phyloP scores from a whole-genome alignment of 2,888 invertebrate genomes.

The Cyclophora albipunctata region DNA sequence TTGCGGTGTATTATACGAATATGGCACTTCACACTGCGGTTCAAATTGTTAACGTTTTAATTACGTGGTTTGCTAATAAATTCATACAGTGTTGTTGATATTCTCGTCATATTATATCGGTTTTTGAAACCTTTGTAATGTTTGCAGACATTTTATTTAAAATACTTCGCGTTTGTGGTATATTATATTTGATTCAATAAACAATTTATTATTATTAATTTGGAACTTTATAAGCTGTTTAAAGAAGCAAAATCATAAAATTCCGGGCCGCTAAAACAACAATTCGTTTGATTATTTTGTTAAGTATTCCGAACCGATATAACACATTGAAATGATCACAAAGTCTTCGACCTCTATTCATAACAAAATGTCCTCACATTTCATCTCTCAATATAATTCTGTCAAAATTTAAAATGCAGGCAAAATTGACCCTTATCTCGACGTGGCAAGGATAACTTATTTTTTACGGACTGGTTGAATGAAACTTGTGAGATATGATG shows the following conservation, averaged over 20 bases:
- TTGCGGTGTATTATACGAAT: constrained; percentile 1
- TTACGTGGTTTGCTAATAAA: constrained; percentile 7
- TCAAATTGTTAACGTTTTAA: constrained; percentile 5
- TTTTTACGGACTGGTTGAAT: background rate
- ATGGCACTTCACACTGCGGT: background rate
- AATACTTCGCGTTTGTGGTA: no score
- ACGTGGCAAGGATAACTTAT: background rate
- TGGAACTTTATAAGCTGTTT: no score
- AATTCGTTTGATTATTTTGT: constrained; percentile 8
- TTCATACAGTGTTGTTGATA: no score
- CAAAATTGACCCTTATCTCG: constrained; percentile 3
- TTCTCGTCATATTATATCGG: no score
- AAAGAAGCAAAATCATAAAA: no score
- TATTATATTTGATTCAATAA: no score
- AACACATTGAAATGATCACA: constrained; percentile 25
- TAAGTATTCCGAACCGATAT: constrained; percentile 12
- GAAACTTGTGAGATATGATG: constrained; percentile 23
- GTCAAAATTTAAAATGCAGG: background rate
- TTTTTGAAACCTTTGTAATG: no score
- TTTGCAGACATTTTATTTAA: no score
- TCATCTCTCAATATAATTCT: constrained; percentile 11
- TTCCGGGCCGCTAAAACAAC: background rate
- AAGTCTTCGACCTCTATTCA: constrained; percentile 59
- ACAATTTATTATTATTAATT: no score
- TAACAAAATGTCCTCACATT: constrained; percentile 49